Evolutionary conservation across 2,888 invertebrate species (phyloP).

Genomic region (Phortica okadai): DNA sequence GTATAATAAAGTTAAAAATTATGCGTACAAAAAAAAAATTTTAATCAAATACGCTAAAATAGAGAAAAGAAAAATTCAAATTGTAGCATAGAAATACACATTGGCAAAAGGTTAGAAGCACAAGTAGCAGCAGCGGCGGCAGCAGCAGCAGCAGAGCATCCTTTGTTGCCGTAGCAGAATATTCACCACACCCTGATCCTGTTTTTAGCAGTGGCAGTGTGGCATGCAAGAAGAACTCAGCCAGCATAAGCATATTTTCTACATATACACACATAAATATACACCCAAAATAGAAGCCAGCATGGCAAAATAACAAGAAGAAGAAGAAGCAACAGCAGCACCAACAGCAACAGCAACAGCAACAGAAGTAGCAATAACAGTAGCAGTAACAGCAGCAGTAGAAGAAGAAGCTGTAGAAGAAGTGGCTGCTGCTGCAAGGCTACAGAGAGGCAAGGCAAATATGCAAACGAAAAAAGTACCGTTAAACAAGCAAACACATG

Average conservation of each 20-base stretch:
- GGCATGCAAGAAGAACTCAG: constrained; percentile 32
- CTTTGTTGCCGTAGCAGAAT: constrained; percentile 48
- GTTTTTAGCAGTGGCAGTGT: constrained; percentile 50
- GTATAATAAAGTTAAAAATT: constrained; percentile 5
- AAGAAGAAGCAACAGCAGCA: constrained; percentile 19
- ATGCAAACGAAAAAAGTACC: neutral
- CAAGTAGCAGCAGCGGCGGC: constrained; percentile 38
- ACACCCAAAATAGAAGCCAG: constrained; percentile 27
- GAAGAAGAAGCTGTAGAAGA: constrained; percentile 34
- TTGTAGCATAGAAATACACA: neutral
- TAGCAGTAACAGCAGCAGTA: constrained; percentile 44
- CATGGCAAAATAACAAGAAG: constrained; percentile 41
- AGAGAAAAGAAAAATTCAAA: constrained; percentile 38
- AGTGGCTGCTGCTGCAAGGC: constrained; percentile 30
- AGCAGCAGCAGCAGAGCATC: constrained; percentile 46
- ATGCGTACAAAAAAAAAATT: neutral
- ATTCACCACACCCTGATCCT: constrained; percentile 75
- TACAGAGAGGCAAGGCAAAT: neutral
- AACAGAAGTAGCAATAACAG: constrained; percentile 17
- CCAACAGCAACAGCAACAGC: constrained; percentile 43
- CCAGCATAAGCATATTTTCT: constrained; percentile 35
- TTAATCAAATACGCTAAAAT: neutral
- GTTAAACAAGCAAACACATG: constrained; percentile 13
- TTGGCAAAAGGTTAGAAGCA: constrained; percentile 34
- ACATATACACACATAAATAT: constrained; percentile 11